Base-by-base conservation (phyloP, 2,888 invertebrate genomes). In the Eledona agricola region DNA sequence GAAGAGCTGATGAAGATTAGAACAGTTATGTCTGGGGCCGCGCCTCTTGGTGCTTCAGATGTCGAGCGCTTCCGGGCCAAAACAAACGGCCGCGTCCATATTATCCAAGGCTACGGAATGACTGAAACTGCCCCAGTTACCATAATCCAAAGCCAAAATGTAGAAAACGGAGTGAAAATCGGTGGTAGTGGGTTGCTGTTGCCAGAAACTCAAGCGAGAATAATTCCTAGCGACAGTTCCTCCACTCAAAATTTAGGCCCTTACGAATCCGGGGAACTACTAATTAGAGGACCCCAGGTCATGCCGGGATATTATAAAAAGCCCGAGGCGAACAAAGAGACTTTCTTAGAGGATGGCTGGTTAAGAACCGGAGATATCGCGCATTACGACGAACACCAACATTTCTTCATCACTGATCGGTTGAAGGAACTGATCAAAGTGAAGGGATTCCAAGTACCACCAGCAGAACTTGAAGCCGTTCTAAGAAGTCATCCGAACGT, bases 391-490 rank as follows among this genome's bases (percentile, higher is more conserved):
- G 81, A 86, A 7, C 77, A 83, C 0, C 87, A 87, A 0, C 69
- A 70, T 40, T 77, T 88, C 57, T 87, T 80, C 59, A 83, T 91
- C 53, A 82, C 84, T 28, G 91, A 89, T 66, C 80, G 92, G 58
- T 70, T 86, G 38, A 91, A 90, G 69, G 90, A 90, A 67, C 77
- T 92, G 15, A 91, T 92, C 53, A 92, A 92, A 52, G 64, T 62
- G 28, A 65, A 65, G 43, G 63, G 63, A 4, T 62, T 63, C 22
- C 65, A 65, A 40, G 93, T 93, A 1, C 84, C 93, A 3, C 93
- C 93, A 12, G 92, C 93, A 0, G 93, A 94, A 72, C 72, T 94
- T 12, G 93, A 94, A 72, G 84, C 80, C 35, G 66, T 89, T 3
- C 68, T 92, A 1, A 80, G 87, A 51, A 80, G 82, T 17, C 88